Conservation (phyloP, 2,797 vertebrate species). For the Mormyrops boulengeri region DNA sequence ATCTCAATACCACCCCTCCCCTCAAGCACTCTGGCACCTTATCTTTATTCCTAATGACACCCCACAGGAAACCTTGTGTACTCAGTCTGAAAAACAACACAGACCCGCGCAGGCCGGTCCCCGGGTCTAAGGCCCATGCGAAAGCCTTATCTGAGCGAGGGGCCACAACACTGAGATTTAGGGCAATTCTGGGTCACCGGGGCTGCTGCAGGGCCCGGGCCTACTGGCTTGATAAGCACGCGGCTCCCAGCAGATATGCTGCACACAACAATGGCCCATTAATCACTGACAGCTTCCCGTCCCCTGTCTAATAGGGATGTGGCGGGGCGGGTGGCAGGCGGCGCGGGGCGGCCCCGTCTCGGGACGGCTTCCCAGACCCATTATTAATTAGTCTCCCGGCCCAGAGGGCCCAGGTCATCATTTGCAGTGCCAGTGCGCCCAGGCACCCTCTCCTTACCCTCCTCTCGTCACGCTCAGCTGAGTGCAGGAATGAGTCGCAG, state of each 20-base stretch:
- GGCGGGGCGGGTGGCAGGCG: constrained; percentile 41
- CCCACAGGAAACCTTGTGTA: constrained; percentile 79
- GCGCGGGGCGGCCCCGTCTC: constrained; percentile 38
- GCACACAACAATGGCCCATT: constrained; percentile 58
- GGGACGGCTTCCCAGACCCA: constrained; percentile 43
- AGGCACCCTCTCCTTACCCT: constrained; percentile 32
- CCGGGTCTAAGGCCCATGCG: constrained; percentile 58
- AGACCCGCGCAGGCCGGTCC: constrained; percentile 87
- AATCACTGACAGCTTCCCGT: constrained; percentile 53
- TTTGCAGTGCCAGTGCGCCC: constrained; percentile 38
- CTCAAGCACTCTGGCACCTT: constrained; percentile 37
- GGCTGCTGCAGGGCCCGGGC: constrained; percentile 54
- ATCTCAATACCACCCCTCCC: neutral
- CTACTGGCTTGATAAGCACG: constrained; percentile 53
- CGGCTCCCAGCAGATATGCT: constrained; percentile 51
- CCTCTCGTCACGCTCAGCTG: constrained; percentile 38
- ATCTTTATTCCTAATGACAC: constrained; percentile 88
- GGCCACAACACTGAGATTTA: constrained; percentile 58
- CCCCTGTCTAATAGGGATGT: constrained; percentile 37
- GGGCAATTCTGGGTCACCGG: constrained; percentile 60
- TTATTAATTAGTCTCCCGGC: constrained; percentile 48
- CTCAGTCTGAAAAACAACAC: constrained; percentile 93
- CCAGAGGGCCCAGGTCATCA: constrained; percentile 39
- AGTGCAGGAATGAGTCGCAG: constrained; percentile 40
- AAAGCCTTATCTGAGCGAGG: constrained; percentile 58